Conservation (phyloP, 1,140 invertebrate species). For the Coelopa frigida region DNA sequence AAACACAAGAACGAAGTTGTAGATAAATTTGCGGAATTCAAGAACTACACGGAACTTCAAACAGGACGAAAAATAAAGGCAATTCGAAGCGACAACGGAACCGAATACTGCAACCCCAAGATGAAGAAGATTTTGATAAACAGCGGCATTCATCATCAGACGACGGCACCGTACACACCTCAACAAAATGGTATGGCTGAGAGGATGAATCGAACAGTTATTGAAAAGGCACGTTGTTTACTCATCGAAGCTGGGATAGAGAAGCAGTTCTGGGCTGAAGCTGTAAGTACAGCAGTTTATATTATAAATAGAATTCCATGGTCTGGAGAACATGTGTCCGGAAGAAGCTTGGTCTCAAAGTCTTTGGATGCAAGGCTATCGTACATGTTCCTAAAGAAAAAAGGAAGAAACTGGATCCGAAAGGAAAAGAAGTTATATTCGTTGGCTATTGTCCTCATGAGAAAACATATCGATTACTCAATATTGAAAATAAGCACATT, state of each 20-base stretch:
- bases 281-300: conserved; percentile 30
- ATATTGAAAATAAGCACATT: conserved; percentile 24
- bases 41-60: conserved; percentile 2
- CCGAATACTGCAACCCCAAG: conserved; percentile 21
- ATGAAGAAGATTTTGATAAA: conserved; percentile 8
- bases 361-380: conserved; percentile 11
- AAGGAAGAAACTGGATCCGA: conserved; percentile 21
- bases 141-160: conserved; percentile 17
- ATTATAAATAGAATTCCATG: conserved; percentile 18
- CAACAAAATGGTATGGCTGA: conserved; percentile 38
- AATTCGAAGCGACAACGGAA: conserved; percentile 26
- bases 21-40: conserved; percentile 11
- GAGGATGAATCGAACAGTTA: conserved; percentile 26
- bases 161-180: conserved; percentile 27
- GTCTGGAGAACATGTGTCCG: conserved; percentile 24
- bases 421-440: conserved; percentile 29
- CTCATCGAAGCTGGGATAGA: conserved; percentile 30
- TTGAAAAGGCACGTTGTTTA: conserved; percentile 25
- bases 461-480: conserved; percentile 42
- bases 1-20: conserved; percentile 24
- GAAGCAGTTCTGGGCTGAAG: conserved; percentile 46
- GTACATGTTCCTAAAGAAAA: conserved; percentile 20
- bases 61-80: conserved; percentile 6
- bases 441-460: conserved; percentile 42
- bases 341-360: conserved; percentile 32